Evolutionary conservation across 92 coral and sea anemone genomes (phyloP).

Genomic region (Zoanthus gigantus): DNA sequence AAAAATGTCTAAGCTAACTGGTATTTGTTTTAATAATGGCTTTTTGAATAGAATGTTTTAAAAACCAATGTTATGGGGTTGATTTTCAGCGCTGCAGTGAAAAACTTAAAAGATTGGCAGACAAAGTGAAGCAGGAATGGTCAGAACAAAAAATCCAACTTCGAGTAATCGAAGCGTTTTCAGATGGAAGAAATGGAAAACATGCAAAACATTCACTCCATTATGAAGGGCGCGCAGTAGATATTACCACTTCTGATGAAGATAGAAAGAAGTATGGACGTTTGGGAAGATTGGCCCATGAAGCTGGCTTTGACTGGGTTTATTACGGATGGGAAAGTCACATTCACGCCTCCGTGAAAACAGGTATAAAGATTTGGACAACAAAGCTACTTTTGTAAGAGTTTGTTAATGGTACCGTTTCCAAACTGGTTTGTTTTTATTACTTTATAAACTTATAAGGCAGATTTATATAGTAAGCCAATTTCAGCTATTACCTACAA

Average conservation of each 20-base stretch:
- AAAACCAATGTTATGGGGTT: neutral
- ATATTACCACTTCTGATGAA: slow-evolving; percentile 73
- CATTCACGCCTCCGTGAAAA: slow-evolving; percentile 86
- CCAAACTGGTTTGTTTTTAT: neutral
- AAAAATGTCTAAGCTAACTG: neutral
- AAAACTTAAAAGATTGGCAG: slow-evolving; percentile 61
- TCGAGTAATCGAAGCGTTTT: slow-evolving; percentile 77
- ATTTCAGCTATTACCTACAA: too few relatives aligned
- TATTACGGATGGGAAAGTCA: slow-evolving; percentile 66
- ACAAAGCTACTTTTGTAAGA: neutral
- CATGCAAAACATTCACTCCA: slow-evolving; percentile 68
- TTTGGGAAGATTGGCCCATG: slow-evolving; percentile 75
- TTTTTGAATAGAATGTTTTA: neutral
- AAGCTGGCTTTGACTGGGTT: slow-evolving; percentile 90
- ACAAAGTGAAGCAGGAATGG: slow-evolving; percentile 64
- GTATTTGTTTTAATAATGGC: slow-evolving; percentile 38
- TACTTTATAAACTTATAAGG: too few relatives aligned
- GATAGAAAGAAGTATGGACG: slow-evolving; percentile 64
- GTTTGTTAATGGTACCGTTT: neutral
- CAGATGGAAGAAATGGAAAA: slow-evolving; percentile 45
- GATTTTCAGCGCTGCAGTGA: slow-evolving; percentile 70
- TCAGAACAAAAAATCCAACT: slow-evolving; percentile 53
- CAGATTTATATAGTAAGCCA: too few relatives aligned
- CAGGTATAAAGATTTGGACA: slow-evolving; percentile 53
- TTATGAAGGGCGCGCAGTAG: slow-evolving; percentile 87